Base-by-base conservation (phyloP, 2,888 invertebrate species). In the Drosophila paucipuncta region DNA sequence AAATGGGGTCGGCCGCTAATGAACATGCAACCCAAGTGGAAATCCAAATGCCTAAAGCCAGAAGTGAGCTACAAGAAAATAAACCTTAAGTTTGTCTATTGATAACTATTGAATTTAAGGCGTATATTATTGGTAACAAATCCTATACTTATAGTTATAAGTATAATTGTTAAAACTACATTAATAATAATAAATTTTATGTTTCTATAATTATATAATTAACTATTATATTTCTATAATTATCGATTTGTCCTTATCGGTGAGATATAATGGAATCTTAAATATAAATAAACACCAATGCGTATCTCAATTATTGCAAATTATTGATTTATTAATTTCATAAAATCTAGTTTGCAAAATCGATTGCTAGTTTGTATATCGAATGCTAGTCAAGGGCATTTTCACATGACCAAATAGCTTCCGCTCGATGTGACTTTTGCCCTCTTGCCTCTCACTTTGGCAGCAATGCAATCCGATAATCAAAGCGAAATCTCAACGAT, bases 401-500 rank as follows among this genome's bases (percentile, higher is more conserved):
- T 78, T 76, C 79, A 67, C 79, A 63, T 73, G 50, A 31, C 37
- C 22, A 71, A 47, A 28, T 50, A 18, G 43, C 66, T 78, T 80
- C 76, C 81, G 70, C 77, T 58, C 62, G 49, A 39, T 30, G 52
- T 52, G 71, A 49, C 71, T 58, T 77, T 76, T 78, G 80, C 41
- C 63, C 80, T 61, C 71, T 59, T 33, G 78, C 65, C 78, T 73
- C 78, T 82, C 82, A 66, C 78, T 78, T 73, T 50, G 47, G 52
- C 7, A 50, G 50, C 59, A 35, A 22, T 59, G 82, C 62, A 68
- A 66, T 78, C 61, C 81, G 76, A 72, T 65, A 72, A 78, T 78
- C 78, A 66, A 78, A 55, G 68, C 78, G 55, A 82, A 66, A 78
- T 78, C 82, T 66, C 82, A 89, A 84, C 82, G 84, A 84, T 78